phyloP scores from a whole-genome alignment of 2,113 vertebrate species.

The Crotalus horridus region DNA sequence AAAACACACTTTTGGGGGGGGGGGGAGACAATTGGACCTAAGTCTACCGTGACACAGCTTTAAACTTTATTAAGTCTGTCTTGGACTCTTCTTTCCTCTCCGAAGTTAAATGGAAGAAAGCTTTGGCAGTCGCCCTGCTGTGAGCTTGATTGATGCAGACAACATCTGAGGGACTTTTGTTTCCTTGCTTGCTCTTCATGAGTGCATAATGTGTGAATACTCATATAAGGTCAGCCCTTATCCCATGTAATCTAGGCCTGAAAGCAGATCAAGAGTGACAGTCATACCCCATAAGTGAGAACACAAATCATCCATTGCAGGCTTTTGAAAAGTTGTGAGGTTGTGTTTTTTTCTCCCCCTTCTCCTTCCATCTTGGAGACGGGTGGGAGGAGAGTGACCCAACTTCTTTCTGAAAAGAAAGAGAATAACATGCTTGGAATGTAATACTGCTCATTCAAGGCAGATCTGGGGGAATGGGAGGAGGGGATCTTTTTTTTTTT shows the following conservation, averaged over 20 bases:
- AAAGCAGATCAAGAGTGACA: conserved; percentile 80
- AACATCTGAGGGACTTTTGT: conserved; percentile 86
- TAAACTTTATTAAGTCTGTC: conserved; percentile 77
- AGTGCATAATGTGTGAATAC: conserved; percentile 79
- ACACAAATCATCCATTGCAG: conserved; percentile 69
- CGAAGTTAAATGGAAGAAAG: conserved; percentile 70
- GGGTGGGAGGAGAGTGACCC: conserved; percentile 48
- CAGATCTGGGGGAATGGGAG: conserved; percentile 6
- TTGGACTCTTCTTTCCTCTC: conserved; percentile 64
- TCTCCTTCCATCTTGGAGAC: conserved; percentile 7
- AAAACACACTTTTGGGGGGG: conserved; percentile 53
- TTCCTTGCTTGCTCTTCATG: conserved; percentile 77
- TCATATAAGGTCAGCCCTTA: conserved; percentile 81
- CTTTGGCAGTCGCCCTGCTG: conserved; percentile 79
- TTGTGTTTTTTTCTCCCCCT: conserved; percentile 34
- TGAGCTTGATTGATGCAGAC: conserved; percentile 82
- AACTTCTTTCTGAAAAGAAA: conserved; percentile 70
- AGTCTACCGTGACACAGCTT: conserved; percentile 71
- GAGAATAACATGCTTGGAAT: conserved; percentile 76
- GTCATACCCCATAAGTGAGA: conserved; percentile 69
- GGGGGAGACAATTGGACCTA: conserved; percentile 61
- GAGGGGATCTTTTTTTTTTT: conserved; percentile 61
- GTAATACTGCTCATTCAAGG: conserved; percentile 52
- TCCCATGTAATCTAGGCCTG: conserved; percentile 79
- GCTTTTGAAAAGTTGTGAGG: conserved; percentile 58